Percentiles rank a stretch among this genome's conserved stretches.
Evolutionary conservation across 2,888 invertebrate species (phyloP).

Genomic region (Aethes cnicana): DNA sequence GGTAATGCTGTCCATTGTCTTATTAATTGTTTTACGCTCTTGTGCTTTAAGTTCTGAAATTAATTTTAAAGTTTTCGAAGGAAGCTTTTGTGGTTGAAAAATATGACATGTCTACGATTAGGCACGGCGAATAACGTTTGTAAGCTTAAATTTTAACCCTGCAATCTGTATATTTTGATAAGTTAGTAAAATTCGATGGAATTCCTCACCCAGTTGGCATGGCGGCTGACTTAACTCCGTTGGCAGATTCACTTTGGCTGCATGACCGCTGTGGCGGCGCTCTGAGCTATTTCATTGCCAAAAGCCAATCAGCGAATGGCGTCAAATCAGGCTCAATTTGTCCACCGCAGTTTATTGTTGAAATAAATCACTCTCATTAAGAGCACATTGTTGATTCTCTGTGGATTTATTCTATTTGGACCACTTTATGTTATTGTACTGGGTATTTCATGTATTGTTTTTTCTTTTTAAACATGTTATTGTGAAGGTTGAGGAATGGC

Average conservation of each 20-base stretch:
- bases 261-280: neutral
- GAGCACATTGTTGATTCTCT: slow-evolving; percentile 4
- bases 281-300: slow-evolving; percentile 36
- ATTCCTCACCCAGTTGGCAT: no score
- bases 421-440: neutral
- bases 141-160: no score
- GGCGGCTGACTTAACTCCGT: slow-evolving; percentile 1
- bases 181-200: no score
- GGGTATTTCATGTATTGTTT: no score
- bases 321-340: slow-evolving; percentile 40
- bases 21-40: slow-evolving; percentile 10
- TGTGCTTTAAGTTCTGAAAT: slow-evolving; percentile 5
- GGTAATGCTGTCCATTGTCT: slow-evolving; percentile 8
- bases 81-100: neutral
- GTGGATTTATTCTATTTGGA: neutral
- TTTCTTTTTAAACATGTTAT: no score
- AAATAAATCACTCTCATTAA: slow-evolving; percentile 4
- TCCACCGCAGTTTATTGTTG: slow-evolving; percentile 9
- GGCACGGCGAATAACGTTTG: no score
- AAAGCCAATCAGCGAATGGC: slow-evolving; percentile 44
- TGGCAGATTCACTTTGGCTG: slow-evolving; percentile 14
- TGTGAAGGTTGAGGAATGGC: no score
- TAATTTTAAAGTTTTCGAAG: neutral
- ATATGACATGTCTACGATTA: no score
- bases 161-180: no score